Evolutionary conservation across 1,140 invertebrate species (phyloP).

Genomic region (Galendromus occidentalis): DNA sequence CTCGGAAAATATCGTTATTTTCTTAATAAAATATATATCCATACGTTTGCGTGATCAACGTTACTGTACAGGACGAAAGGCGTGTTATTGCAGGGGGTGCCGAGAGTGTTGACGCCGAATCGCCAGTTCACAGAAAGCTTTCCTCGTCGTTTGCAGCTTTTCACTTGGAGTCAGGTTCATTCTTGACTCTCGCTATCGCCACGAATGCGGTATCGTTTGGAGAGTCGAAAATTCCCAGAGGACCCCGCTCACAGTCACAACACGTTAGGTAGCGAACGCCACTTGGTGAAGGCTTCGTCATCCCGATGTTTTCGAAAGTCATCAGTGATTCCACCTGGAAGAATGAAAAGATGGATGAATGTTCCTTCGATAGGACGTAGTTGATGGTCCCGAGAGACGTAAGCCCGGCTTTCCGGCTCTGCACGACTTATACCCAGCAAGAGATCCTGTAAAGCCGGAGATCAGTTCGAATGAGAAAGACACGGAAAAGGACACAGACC

Average conservation of each 20-base stretch:
- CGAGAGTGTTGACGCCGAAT: no score
- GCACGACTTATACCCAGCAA: no score
- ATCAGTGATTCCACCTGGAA: neutral
- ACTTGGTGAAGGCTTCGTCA: neutral
- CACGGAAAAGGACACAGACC: neutral
- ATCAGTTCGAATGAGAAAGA: no score
- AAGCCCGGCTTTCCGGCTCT: no score
- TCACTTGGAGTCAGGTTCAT: neutral
- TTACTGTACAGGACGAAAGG: no score
- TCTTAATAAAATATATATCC: no score
- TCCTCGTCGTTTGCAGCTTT: neutral
- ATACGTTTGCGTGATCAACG: no score
- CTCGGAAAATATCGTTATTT: no score
- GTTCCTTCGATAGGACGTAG: no score
- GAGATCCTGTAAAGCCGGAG: no score
- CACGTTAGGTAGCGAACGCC: slow-evolving; percentile 1
- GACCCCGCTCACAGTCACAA: neutral
- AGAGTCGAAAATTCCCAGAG: neutral
- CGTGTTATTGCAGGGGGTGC: no score
- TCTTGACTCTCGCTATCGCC: neutral
- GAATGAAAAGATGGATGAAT: neutral
- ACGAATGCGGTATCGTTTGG: neutral
- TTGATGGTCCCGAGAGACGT: no score
- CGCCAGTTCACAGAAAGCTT: neutral
- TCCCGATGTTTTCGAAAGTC: slow-evolving; percentile 5